Percentiles rank a stretch among this genome's conserved stretches.
Conservation (phyloP, 1,140 invertebrate genomes). For the Brachionus paranguensis region DNA sequence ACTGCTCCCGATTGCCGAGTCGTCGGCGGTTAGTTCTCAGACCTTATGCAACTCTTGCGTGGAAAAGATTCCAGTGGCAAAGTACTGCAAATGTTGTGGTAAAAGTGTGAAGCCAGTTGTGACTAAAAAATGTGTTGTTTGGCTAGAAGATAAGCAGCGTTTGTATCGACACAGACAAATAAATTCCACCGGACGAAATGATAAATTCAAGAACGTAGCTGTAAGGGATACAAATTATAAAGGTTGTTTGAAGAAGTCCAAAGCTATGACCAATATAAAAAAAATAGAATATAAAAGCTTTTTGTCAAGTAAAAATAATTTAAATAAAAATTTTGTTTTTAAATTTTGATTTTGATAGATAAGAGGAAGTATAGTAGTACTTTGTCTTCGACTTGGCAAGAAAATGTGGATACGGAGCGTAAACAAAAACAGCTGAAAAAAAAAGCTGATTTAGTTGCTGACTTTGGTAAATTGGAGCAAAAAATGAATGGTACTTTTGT, state of each 20-base stretch:
- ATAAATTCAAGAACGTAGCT: not conserved
- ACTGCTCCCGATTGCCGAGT: not conserved
- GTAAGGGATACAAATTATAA: not conserved
- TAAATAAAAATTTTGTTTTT: not conserved
- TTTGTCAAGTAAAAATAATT: slow-evolving; percentile 1
- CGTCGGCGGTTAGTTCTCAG: not conserved
- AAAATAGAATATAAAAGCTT: slow-evolving; percentile 20
- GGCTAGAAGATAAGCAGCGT: not conserved
- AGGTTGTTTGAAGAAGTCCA: slow-evolving; percentile 11
- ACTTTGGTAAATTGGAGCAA: not conserved
- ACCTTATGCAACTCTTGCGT: not conserved
- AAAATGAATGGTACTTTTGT: slow-evolving; percentile 17
- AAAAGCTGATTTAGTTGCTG: not conserved
- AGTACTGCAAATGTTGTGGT: slow-evolving; percentile 22
- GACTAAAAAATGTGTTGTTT: not conserved
- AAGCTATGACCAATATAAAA: slow-evolving; percentile 19
- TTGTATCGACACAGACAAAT: not conserved
- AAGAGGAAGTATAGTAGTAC: slow-evolving; percentile 21
- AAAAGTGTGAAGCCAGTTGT: not conserved
- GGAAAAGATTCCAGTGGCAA: not conserved
- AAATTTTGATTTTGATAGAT: not conserved
- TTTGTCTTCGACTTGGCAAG: not conserved
- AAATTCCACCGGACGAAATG: not conserved
- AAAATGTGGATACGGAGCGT: not conserved
- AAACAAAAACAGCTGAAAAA: not conserved